These are phyloP conservation scores for Anguilla megastoma DNA, from an alignment of 2,797 vertebrate species.

Conservation along the genomic window DNA sequence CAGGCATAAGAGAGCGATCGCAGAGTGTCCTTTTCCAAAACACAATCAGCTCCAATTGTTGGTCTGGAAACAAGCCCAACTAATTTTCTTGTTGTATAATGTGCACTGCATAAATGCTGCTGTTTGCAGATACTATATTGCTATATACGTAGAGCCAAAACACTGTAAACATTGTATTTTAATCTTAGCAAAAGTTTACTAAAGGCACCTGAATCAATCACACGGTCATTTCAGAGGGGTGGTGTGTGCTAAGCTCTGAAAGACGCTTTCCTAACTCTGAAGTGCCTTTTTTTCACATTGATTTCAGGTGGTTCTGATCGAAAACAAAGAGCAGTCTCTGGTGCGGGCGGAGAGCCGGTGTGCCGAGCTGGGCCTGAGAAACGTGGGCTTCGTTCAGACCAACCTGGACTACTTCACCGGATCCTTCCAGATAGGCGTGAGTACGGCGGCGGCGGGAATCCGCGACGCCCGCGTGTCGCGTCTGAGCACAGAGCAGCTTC, in stretches of 20 bases:
- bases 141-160: not conserved
- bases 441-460: conserved; percentile 47
- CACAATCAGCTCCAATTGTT: not conserved
- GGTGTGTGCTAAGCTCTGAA: not conserved
- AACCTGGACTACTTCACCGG: conserved; percentile 96
- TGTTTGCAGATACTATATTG: conserved; percentile 1
- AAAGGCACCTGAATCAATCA: not conserved
- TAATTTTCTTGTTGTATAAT: not conserved
- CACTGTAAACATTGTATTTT: not conserved
- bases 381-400: conserved; percentile 93
- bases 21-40: not conserved
- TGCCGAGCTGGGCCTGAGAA: conserved; percentile 79
- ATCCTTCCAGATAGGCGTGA: conserved; percentile 91
- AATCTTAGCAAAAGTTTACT: not conserved
- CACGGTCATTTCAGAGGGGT: not conserved
- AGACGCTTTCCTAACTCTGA: not conserved
- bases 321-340: conserved; percentile 96
- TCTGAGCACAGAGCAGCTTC: not conserved
- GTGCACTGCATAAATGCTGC: not conserved
- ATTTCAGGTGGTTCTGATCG: conserved; percentile 86
- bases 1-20: not conserved
- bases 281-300: not conserved
- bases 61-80: not conserved
- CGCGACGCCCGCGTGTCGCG: too few relatives aligned
- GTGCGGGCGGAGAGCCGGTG: conserved; percentile 84